Percentiles rank a stretch among this genome's conserved stretches.
phyloP scores from a whole-genome alignment of 2,797 vertebrate species.

The Bucorvus abyssinicus region DNA sequence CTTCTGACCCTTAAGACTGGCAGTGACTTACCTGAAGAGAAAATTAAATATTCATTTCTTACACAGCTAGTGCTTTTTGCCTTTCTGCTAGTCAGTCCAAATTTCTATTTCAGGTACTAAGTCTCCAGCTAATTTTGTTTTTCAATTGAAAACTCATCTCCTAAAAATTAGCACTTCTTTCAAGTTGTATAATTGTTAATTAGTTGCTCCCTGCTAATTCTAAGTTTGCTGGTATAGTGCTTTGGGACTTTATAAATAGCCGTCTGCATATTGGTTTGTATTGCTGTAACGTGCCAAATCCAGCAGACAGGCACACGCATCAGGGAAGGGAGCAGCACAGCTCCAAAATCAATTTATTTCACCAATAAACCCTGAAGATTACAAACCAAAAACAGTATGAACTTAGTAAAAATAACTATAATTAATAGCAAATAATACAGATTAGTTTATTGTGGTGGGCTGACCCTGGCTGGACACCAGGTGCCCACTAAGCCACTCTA shows the following conservation, averaged over 20 bases:
- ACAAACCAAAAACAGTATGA: not conserved
- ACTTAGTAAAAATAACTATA: not conserved
- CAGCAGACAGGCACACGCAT: not conserved
- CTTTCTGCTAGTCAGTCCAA: constrained; percentile 5
- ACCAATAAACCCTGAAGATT: not conserved
- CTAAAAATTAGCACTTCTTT: constrained; percentile 57
- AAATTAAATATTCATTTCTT: not conserved
- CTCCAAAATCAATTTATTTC: not conserved
- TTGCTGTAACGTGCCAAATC: not conserved
- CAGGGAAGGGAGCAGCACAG: not conserved
- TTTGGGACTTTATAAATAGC: constrained; percentile 21
- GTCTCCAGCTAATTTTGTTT: constrained; percentile 11
- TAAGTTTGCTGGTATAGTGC: constrained; percentile 19
- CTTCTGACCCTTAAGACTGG: not conserved
- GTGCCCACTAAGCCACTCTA: not conserved
- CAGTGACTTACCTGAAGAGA: not conserved
- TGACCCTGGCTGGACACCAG: not conserved
- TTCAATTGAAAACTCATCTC: constrained; percentile 43
- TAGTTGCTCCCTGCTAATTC: constrained; percentile 45
- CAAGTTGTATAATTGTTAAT: constrained; percentile 45
- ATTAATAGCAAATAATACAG: not conserved
- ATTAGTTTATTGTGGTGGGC: not conserved
- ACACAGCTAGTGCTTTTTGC: not conserved
- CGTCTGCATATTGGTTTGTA: not conserved
- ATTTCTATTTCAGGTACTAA: constrained; percentile 18